A percentile compares a stretch with the other conserved stretches of the same genome.
Evolutionary conservation across 2,888 invertebrate genomes (phyloP).

Genomic region (Malthinus seriepunctatus): DNA sequence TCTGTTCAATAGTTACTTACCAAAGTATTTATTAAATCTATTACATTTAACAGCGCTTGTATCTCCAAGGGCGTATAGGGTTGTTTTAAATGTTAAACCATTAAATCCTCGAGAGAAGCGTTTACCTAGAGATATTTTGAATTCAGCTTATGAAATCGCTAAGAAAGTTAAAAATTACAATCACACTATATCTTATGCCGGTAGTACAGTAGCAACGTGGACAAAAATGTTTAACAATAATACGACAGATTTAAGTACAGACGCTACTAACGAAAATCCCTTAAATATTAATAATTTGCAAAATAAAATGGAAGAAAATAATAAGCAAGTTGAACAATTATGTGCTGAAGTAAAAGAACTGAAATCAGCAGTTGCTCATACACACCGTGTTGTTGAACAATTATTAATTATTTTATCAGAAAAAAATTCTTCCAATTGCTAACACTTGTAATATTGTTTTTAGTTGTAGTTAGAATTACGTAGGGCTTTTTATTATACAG

Average conservation of each 20-base stretch:
- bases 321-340: conserved; percentile 67
- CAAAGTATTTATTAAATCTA: conserved; percentile 73
- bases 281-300: conserved; percentile 63
- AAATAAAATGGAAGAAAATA: conserved; percentile 68
- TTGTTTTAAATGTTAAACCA: conserved; percentile 81
- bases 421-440: conserved; percentile 19
- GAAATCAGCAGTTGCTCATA: conserved; percentile 58
- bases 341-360: conserved; percentile 71
- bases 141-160: conserved; percentile 80
- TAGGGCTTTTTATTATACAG: no score
- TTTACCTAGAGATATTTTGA: conserved; percentile 76
- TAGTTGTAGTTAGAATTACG: no score
- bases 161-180: conserved; percentile 73
- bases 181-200: conserved; percentile 69
- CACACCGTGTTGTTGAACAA: conserved; percentile 53
- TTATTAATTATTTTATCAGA: conserved; percentile 43
- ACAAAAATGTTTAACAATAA: conserved; percentile 70
- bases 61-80: conserved; percentile 80
- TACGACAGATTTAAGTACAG: conserved; percentile 53
- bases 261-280: conserved; percentile 47
- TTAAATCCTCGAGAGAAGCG: conserved; percentile 82
- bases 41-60: conserved; percentile 79
- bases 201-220: conserved; percentile 65
- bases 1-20: conserved; percentile 77
- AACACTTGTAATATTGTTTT: neutral